phyloP scores from a whole-genome alignment of 2,797 vertebrate species.

The Protosalanx chinensis region DNA sequence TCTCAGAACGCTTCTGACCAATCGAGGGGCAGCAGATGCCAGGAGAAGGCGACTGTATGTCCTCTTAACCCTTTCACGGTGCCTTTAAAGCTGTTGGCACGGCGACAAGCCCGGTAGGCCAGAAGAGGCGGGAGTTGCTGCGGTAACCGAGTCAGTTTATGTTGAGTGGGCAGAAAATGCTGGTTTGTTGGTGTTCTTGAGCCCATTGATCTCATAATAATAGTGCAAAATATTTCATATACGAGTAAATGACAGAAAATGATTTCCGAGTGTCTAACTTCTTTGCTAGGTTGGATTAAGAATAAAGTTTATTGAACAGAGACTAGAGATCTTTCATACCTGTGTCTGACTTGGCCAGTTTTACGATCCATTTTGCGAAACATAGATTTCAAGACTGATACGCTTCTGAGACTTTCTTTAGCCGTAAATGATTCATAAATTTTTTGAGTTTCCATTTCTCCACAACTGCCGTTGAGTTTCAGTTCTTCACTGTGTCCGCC shows the following conservation, averaged over 20 bases:
- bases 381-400: no score
- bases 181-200: neutral
- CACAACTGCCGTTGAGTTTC: no score
- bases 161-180: neutral
- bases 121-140: neutral
- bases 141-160: neutral
- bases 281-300: neutral
- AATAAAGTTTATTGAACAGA: neutral
- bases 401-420: no score
- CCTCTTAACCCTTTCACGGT: constrained; percentile 73
- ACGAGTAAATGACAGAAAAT: no score
- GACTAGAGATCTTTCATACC: no score
- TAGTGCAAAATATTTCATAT: neutral
- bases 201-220: no score
- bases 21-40: neutral
- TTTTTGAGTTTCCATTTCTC: no score
- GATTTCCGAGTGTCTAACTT: no score
- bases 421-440: no score
- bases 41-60: constrained; percentile 17
- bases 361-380: no score
- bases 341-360: no score
- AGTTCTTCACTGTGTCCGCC: no score
- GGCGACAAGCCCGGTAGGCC: constrained; percentile 8
- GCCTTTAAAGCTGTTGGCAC: constrained; percentile 60
- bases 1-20: neutral